Base-by-base conservation (phyloP, 2,888 invertebrate genomes). In the Drosophila phalerata region DNA sequence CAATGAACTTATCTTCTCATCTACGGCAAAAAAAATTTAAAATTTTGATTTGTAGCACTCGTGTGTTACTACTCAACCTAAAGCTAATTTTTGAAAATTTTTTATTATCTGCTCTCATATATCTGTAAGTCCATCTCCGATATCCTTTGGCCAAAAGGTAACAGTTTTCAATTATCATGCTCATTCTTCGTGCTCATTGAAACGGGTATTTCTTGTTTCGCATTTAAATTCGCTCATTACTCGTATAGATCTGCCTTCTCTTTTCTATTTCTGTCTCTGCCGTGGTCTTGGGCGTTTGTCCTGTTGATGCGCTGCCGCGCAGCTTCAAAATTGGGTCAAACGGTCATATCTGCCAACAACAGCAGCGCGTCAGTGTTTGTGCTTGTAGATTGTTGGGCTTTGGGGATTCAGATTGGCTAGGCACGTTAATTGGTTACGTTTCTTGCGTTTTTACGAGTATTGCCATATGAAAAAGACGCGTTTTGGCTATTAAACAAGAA, bases 241-340 rank as follows among this genome's bases (percentile, higher is more conserved):
- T 22, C 22, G 22, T 22, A 83, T 80, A 83, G 83, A 79, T 43
- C 38, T 62, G 48, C 55, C 30, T 40, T 34, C 40, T 15, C 47
- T 34, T 52, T 48, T 11, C 34, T 28, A 28, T 15, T 22, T 17
- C 13, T 25, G 4, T 8, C 47, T 42, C 47, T 42, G 52, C n/a
- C 28, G 28, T 15, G 51, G 19, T 17, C n/a, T 48, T 32, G 17
- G 32, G 19, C 37, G n/a, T 34, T 42, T 42, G 51, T 67, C 80
- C 58, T 69, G 63, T 71, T 67, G 65, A 63, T 71, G 66, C 73
- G 72, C 66, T 73, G 71, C 64, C 65, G 71, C 77, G 71, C 78
- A 84, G 73, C 56, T 55, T 69, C 51, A 49, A 88, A 91, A 91
- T 91, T 91, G 78, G 92, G 91, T 91, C 92, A 91, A 91, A 91